Evolutionary conservation across 2,113 vertebrate genomes (phyloP), one percentile per base, ranked within the genome.

Genomic region (Chamaea fasciata): DNA sequence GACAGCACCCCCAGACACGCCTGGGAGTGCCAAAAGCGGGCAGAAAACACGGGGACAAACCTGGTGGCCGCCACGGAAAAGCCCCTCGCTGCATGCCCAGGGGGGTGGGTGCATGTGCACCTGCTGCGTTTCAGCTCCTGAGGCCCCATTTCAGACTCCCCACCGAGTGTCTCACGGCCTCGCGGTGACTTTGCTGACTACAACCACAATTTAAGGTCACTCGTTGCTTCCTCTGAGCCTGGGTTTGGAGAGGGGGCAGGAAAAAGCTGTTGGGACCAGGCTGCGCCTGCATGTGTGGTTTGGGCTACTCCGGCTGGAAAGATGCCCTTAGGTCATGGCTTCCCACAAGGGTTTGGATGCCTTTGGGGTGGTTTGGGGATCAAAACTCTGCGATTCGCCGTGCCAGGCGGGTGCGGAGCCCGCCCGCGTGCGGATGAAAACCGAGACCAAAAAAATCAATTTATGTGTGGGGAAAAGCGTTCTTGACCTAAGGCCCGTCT

Each of bases 201-300:
- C 82, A 92, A 89, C 92, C 94, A 92, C 92, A 95, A 92, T 94
- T 89, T 87, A 67, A 79, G 81, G 92, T 83, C 46, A 33, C 37
- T 83, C 9, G 0, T 30, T 46, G 35, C n/a, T 59, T 46, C 55
- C 35, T 55, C 46, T 33, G 22, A 71, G 57, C 46, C 46, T 52
- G 78, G 11, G 37, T 57, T 73, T 53, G 60, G 55, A 46, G 42
- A 49, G 49, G 59, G 53, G 42, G 33, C 1, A 7, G 37, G 16
- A 30, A 46, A 17, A 56, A 28, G 7, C 9, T 22, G 9, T 15
- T 24, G 4, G 33, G 13, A 15, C 35, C 46, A 2, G 46, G 37
- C 15, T 39, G 57, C 22, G 2, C 12, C 42, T 6, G 67, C 27
- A 0, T 6, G 60, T 27, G 70, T 22, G 12, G 10, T 37, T 49